Conservation (phyloP, 2,888 invertebrate species). For the Oscheius sp. region DNA sequence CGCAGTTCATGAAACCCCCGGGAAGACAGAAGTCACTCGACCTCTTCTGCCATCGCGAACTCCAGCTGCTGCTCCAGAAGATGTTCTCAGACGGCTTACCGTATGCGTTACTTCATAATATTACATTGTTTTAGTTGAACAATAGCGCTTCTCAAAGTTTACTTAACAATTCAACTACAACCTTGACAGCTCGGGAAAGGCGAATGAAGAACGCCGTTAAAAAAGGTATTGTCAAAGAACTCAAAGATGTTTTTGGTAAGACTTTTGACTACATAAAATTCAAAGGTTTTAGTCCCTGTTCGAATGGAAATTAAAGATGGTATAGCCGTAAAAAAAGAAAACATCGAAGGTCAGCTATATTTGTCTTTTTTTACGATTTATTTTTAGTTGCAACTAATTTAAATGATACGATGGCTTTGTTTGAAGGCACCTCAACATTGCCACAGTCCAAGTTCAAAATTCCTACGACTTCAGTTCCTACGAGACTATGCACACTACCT, state of each 20-base stretch:
- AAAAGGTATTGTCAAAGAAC: background rate
- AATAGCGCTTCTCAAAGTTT: background rate
- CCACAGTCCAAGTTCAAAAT: constrained; percentile 5
- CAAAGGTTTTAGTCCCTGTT: background rate
- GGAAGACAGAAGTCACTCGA: background rate
- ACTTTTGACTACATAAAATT: background rate
- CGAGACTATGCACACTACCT: background rate
- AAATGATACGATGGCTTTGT: background rate
- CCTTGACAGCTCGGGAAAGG: background rate
- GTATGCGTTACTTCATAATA: background rate
- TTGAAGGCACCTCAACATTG: background rate
- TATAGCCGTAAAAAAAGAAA: background rate
- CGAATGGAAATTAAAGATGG: constrained; percentile 7
- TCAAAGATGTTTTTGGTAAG: constrained; percentile 4
- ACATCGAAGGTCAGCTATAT: too few relatives aligned
- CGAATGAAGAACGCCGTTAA: background rate
- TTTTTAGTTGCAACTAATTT: background rate
- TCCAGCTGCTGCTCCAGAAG: background rate
- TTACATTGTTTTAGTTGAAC: constrained; percentile 2
- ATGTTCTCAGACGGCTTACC: background rate
- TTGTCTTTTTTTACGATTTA: too few relatives aligned
- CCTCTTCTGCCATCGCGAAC: background rate
- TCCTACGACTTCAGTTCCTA: background rate
- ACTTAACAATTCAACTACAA: background rate
- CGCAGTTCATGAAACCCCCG: background rate